Evolutionary conservation across 2,888 invertebrate species (phyloP), one percentile per base, ranked within the genome.

Genomic region (Iselma pallidipennis): DNA sequence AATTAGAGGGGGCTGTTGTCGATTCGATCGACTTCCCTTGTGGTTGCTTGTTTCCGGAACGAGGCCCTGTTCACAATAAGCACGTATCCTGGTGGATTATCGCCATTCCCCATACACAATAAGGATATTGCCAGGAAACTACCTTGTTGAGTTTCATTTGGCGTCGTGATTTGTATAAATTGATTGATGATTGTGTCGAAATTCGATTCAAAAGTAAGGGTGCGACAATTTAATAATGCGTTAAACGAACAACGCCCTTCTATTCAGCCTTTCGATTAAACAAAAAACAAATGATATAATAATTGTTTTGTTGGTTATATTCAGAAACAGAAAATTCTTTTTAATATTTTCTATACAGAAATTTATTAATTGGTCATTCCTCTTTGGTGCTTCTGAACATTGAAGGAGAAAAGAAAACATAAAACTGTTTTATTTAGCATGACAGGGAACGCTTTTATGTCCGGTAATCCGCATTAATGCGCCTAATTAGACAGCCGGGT

Each of bases 71-170:
- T 54, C n/a, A 53, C 53, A 53, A 68, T 66, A 63, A 63, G 66
- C 68, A 71, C 69, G 69, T 68, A 63, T 67, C 61, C 67, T 25
- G 61, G 62, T 64, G 65, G 66, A 71, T 68, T 69, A 68, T 61
- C 66, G 56, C 66, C 51, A 33, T 61, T 62, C 64, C 63, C 64
- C 61, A 61, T 63, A 66, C 69, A 72, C 72, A 72, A 72, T 71
- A 66, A 72, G 72, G 72, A 72, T 72, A 72, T 72, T 72, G 68
- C 69, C 66, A 70, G 72, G 72, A 72, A 72, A 72, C 72, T 59
- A 66, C 66, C 69, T 67, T 68, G 67, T 71, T 69, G 70, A 68
- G 67, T 66, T 65, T 56, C 67, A 62, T 66, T 68, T 66, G 56
- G 28, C 28, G 83, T 29, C 48, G 26, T 55, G 57, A 57, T 57